These are phyloP conservation scores for Drosophila barbarae DNA, from an alignment of 2,888 invertebrate genomes.

Conservation along the genomic window DNA sequence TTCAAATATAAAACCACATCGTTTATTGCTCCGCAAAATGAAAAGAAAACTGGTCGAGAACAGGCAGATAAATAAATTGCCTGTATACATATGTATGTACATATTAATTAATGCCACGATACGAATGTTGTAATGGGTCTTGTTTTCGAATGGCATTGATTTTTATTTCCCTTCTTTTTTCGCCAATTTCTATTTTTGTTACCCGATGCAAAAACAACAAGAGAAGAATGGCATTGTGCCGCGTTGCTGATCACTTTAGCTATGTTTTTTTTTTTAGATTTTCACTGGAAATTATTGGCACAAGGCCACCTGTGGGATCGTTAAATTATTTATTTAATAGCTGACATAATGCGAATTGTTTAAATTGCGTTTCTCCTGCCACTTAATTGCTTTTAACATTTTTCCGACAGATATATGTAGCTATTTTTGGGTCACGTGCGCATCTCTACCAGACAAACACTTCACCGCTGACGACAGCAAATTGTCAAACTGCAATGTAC, in stretches of 20 bases:
- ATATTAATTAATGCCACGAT: constrained; percentile 28
- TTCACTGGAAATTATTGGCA: neutral
- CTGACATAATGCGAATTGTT: constrained; percentile 13
- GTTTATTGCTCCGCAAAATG: constrained; percentile 47
- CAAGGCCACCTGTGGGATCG: constrained; percentile 10
- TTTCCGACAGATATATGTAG: constrained; percentile 6
- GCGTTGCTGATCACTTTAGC: constrained; percentile 13
- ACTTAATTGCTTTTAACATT: constrained; percentile 3
- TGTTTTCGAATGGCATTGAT: constrained; percentile 42
- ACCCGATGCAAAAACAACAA: constrained; percentile 24
- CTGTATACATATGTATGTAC: constrained; percentile 12
- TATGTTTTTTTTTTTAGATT: constrained; percentile 5
- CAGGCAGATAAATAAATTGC: constrained; percentile 61
- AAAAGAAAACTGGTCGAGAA: constrained; percentile 37
- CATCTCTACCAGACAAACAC: constrained; percentile 46
- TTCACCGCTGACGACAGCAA: constrained; percentile 59
- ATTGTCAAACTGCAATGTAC: constrained; percentile 1
- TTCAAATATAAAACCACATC: constrained; percentile 38
- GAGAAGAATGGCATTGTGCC: constrained; percentile 12
- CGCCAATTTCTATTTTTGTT: constrained; percentile 50
- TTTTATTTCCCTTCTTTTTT: constrained; percentile 41
- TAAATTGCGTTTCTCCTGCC: constrained; percentile 9
- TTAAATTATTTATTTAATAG: constrained; percentile 20
- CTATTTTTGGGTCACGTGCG: constrained; percentile 10
- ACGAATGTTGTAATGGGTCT: constrained; percentile 29